A percentile compares a stretch with the other conserved stretches of the same genome.
phyloP scores from a whole-genome alignment of 2,888 invertebrate species.

The Augiades crinisus region DNA sequence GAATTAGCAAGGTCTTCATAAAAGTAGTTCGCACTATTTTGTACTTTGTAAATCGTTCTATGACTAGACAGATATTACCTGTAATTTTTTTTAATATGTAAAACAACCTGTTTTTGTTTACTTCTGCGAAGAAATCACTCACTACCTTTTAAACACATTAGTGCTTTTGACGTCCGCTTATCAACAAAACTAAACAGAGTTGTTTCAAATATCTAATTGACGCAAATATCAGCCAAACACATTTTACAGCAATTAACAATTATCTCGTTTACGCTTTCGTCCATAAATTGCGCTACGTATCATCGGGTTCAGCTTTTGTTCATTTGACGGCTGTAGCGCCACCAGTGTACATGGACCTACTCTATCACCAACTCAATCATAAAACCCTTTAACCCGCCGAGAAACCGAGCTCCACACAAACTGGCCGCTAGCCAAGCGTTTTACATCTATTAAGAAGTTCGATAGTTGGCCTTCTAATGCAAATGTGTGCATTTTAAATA shows the following conservation, averaged over 20 bases:
- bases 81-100: too few species aligned
- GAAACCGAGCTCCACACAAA: constrained; percentile 26
- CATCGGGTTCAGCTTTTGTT: constrained; percentile 53
- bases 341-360: constrained; percentile 46
- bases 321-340: constrained; percentile 68
- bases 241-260: not conserved
- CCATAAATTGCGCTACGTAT: constrained; percentile 43
- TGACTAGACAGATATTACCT: too few species aligned
- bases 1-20: too few species aligned
- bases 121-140: too few species aligned
- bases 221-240: too few species aligned
- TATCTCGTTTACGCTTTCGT: constrained; percentile 11
- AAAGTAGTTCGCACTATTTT: too few species aligned
- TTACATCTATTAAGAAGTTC: constrained; percentile 65
- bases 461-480: constrained; percentile 58
- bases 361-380: constrained; percentile 1
- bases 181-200: too few species aligned
- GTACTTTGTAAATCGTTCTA: too few species aligned
- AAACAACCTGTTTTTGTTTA: too few species aligned
- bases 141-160: too few species aligned
- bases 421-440: constrained; percentile 48
- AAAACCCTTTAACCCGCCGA: not conserved
- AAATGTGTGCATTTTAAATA: constrained; percentile 67
- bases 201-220: too few species aligned
- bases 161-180: too few species aligned